Percentiles rank a stretch among this genome's conserved stretches.
Evolutionary conservation across 2,888 invertebrate species (phyloP).

Genomic region (Athalia circularis): DNA sequence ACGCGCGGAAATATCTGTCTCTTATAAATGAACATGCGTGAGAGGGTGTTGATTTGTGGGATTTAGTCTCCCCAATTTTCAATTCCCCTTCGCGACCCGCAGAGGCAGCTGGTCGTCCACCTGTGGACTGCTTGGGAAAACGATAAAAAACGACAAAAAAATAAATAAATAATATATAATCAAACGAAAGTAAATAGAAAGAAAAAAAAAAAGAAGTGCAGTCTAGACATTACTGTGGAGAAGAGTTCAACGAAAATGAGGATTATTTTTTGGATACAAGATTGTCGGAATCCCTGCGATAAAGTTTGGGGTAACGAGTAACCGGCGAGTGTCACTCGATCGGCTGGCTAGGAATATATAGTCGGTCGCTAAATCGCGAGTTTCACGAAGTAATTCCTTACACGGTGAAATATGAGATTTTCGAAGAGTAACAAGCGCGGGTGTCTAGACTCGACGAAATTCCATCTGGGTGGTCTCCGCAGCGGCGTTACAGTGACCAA

Average conservation of each 20-base stretch:
- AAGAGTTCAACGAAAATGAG: no score
- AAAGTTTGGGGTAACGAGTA: background rate
- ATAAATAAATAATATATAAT: no score
- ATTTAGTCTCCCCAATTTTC: background rate
- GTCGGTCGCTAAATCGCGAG: constrained; percentile 5
- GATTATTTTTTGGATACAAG: background rate
- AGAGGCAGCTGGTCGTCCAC: no score
- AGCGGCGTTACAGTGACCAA: background rate
- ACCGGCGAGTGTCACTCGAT: constrained; percentile 16
- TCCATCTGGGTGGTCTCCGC: constrained; percentile 21
- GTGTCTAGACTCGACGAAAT: constrained; percentile 20
- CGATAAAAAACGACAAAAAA: no score
- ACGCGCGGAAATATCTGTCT: background rate
- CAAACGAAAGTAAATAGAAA: no score
- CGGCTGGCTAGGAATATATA: background rate
- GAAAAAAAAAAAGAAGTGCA: no score
- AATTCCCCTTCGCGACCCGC: no score
- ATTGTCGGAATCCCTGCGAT: background rate
- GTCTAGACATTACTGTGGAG: no score
- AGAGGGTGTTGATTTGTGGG: constrained; percentile 17
- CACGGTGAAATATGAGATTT: constrained; percentile 19
- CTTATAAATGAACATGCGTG: background rate
- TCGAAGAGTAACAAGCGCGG: background rate
- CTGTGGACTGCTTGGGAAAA: no score
- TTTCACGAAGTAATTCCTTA: constrained; percentile 19